Percentiles rank a stretch among this genome's conserved stretches.
phyloP scores from a whole-genome alignment of 2,113 vertebrate species.

The Climacteris rufus region DNA sequence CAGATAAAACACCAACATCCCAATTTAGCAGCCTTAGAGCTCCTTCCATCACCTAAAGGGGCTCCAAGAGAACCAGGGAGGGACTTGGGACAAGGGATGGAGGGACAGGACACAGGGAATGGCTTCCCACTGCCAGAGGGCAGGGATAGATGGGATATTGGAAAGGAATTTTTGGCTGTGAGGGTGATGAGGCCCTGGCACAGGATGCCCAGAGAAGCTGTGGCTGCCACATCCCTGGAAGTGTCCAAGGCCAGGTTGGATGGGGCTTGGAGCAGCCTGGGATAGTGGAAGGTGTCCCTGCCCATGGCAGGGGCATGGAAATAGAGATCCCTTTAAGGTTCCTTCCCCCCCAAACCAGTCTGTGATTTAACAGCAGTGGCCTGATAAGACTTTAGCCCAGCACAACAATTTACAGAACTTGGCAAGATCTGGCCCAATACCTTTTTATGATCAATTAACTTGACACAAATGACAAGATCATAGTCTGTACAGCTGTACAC shows the following conservation, averaged over 20 bases:
- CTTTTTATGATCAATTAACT: neutral
- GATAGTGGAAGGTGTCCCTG: neutral
- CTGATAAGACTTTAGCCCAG: neutral
- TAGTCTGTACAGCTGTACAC: rapidly evolving
- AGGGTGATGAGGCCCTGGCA: neutral
- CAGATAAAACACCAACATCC: neutral
- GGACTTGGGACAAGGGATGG: neutral
- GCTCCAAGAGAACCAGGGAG: neutral
- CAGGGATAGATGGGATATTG: neutral
- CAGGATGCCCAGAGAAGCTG: neutral
- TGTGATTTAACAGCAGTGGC: neutral
- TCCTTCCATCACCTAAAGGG: neutral
- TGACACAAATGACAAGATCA: neutral
- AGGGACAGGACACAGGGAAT: neutral
- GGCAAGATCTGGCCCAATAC: neutral
- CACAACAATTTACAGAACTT: neutral
- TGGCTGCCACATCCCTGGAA: neutral
- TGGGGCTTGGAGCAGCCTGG: rapidly evolving
- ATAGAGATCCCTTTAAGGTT: neutral
- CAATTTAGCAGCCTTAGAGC: neutral
- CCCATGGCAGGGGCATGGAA: neutral
- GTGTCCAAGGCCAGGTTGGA: neutral
- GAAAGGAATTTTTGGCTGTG: rapidly evolving
- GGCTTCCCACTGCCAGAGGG: neutral
- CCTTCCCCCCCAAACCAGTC: neutral